Percentiles rank a stretch among this genome's conserved stretches.
These are phyloP conservation scores for Pseudois nayaur DNA, from an alignment of 2,113 vertebrate genomes.

Conservation along the genomic window DNA sequence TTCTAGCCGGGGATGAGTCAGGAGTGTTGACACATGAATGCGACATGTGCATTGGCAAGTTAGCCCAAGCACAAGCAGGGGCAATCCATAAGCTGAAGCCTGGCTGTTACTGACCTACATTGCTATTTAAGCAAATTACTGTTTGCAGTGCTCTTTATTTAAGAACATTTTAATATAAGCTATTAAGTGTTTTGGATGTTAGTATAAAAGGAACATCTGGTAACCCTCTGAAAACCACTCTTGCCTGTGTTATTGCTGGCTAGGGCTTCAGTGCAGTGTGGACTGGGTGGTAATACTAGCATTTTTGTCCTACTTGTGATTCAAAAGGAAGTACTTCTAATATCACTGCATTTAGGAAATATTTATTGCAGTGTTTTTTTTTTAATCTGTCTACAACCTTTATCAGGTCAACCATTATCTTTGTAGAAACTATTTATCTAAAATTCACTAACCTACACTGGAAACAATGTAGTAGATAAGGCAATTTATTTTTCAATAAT, in stretches of 20 bases:
- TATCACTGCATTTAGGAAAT: neutral
- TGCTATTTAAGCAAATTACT: constrained; percentile 33
- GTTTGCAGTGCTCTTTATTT: constrained; percentile 31
- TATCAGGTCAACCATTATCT: neutral
- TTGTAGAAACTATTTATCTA: neutral
- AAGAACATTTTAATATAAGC: constrained; percentile 25
- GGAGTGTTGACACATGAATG: neutral
- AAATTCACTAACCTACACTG: neutral
- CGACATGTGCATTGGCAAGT: neutral
- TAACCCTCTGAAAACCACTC: neutral
- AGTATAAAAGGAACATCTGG: neutral
- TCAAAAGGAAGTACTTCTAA: neutral
- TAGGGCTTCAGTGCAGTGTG: neutral
- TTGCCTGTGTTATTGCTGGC: neutral
- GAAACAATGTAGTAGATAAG: neutral
- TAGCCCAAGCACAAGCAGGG: neutral
- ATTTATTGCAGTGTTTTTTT: neutral
- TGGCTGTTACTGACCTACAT: neutral
- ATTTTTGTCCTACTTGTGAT: neutral
- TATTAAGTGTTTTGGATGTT: neutral
- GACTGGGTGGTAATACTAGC: neutral
- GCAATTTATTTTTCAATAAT: neutral
- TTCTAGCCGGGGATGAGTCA: neutral
- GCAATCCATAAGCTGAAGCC: neutral
- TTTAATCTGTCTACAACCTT: neutral